Conservation (phyloP, 2,888 invertebrate genomes). For the Neoaliturus tenellus region DNA sequence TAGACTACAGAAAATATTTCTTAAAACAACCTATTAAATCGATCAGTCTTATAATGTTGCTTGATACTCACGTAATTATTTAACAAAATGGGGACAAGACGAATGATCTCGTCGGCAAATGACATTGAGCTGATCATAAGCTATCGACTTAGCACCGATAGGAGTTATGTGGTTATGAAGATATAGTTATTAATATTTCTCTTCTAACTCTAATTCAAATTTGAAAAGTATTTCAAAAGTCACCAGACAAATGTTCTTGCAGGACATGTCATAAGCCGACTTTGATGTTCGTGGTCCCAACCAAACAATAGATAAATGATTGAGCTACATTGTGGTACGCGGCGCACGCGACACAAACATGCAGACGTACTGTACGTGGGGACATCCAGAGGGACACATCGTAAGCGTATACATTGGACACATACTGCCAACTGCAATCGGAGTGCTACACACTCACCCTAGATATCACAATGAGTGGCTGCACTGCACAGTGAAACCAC, state of each 20-base stretch:
- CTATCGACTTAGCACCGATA: too few species aligned
- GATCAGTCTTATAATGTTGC: slow-evolving; percentile 59
- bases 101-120: too few species aligned
- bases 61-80: slow-evolving; percentile 40
- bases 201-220: too few species aligned
- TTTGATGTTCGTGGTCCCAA: too few species aligned
- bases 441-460: slow-evolving; percentile 26
- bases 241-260: too few species aligned
- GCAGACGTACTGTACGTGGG: neutral
- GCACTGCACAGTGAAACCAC: slow-evolving; percentile 6
- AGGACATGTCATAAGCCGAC: too few species aligned
- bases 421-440: neutral
- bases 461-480: slow-evolving; percentile 13
- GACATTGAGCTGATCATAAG: too few species aligned
- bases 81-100: too few species aligned
- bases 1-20: slow-evolving; percentile 56
- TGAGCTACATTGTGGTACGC: slow-evolving; percentile 39
- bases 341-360: slow-evolving; percentile 18
- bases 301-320: slow-evolving; percentile 38
- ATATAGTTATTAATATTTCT: too few species aligned
- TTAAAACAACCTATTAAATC: slow-evolving; percentile 59
- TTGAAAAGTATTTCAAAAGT: too few species aligned
- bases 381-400: too few species aligned
- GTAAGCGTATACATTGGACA: slow-evolving; percentile 62
- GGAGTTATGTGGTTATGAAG: too few species aligned